Evolutionary conservation across 2,888 invertebrate species (phyloP).

Genomic region (Slavum lentiscoides): DNA sequence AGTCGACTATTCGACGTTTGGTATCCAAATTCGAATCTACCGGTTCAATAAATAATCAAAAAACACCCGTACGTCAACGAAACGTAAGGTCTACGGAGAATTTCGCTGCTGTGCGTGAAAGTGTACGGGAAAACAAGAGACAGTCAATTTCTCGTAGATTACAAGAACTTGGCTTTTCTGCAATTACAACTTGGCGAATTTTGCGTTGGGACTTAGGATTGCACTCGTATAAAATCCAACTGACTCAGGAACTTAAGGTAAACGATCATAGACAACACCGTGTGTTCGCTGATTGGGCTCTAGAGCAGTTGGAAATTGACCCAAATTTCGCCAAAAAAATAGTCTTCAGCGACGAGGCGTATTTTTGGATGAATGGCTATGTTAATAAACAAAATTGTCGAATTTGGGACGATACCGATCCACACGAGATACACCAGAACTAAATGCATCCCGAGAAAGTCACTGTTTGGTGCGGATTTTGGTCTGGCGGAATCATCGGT

Average conservation of each 20-base stretch:
- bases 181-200: constrained; percentile 57
- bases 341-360: too few relatives aligned
- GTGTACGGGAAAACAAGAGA: too few relatives aligned
- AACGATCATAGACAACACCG: too few relatives aligned
- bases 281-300: too few relatives aligned
- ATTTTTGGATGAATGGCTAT: too few relatives aligned
- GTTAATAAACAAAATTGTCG: neutral
- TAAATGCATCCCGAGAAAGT: constrained; percentile 5
- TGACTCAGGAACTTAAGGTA: too few relatives aligned
- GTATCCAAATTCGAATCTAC: constrained; percentile 5
- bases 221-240: too few relatives aligned
- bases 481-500: too few relatives aligned
- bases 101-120: constrained; percentile 56
- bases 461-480: too few relatives aligned
- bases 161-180: constrained; percentile 57
- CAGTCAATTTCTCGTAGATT: constrained; percentile 58
- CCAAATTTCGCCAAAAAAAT: too few relatives aligned
- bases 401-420: constrained; percentile 7
- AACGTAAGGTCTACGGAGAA: constrained; percentile 58
- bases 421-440: neutral
- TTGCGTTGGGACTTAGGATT: constrained; percentile 54
- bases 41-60: constrained; percentile 13
- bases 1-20: constrained; percentile 12
- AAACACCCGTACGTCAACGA: constrained; percentile 56
- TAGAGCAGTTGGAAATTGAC: too few relatives aligned